These are phyloP conservation scores for Notolepis coatsorum DNA, from an alignment of 2,797 vertebrate species.

Conservation along the genomic window DNA sequence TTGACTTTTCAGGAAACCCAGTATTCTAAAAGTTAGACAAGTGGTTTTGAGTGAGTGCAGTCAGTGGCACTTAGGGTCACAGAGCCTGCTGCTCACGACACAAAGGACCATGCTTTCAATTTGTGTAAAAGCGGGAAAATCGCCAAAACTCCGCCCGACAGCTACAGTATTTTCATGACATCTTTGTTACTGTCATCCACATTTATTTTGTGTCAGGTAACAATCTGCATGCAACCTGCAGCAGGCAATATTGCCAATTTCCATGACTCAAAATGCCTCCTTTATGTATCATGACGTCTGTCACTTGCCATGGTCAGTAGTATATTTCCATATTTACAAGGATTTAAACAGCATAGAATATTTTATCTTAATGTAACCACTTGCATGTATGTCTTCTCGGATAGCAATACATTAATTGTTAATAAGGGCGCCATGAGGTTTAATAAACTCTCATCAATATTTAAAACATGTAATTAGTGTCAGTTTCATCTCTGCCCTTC, in stretches of 20 bases:
- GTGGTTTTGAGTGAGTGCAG: too few species aligned
- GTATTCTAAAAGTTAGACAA: too few species aligned
- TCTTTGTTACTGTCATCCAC: background rate
- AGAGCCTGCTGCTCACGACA: too few species aligned
- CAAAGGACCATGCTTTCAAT: too few species aligned
- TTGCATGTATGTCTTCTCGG: conserved; percentile 42
- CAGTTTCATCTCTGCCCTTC: background rate
- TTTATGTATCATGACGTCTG: background rate
- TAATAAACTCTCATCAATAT: conserved; percentile 71
- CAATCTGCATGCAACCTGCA: too few species aligned
- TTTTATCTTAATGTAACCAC: conserved; percentile 40
- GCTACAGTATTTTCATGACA: too few species aligned
- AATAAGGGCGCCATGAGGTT: conserved; percentile 37
- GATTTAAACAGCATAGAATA: conserved; percentile 26
- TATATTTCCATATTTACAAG: conserved; percentile 33
- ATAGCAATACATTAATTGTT: conserved; percentile 31
- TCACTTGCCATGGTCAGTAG: background rate
- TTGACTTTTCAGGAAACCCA: too few species aligned
- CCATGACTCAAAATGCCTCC: background rate
- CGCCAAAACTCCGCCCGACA: too few species aligned
- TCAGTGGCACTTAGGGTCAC: too few species aligned
- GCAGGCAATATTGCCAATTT: background rate
- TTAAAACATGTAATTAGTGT: conserved; percentile 13
- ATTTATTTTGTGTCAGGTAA: too few species aligned
- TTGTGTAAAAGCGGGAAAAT: too few species aligned